These are phyloP conservation scores for Hirtodrosophila cameraria DNA, from an alignment of 2,888 invertebrate species.

Conservation along the genomic window DNA sequence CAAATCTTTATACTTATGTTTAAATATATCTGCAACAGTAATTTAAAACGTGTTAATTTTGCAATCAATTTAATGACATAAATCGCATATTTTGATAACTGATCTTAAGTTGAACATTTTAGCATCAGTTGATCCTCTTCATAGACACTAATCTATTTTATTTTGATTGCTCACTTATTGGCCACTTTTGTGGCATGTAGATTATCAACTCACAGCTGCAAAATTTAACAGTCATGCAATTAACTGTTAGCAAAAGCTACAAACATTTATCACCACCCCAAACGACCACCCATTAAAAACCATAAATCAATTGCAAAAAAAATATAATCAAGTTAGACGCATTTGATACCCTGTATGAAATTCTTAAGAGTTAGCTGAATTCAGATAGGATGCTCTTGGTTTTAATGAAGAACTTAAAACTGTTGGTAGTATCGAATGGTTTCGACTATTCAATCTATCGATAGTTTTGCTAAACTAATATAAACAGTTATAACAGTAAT, in stretches of 20 bases:
- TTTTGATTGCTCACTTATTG: conserved; percentile 13
- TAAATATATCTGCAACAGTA: too few species aligned
- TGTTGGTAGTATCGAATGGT: too few species aligned
- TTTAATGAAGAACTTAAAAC: too few species aligned
- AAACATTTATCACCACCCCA: conserved; percentile 57
- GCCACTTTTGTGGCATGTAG: background rate
- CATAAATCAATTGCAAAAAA: conserved; percentile 39
- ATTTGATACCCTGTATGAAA: conserved; percentile 23
- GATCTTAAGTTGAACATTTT: background rate
- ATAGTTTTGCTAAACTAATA: too few species aligned
- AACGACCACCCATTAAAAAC: conserved; percentile 64
- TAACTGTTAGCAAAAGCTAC: conserved; percentile 40
- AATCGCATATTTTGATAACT: background rate
- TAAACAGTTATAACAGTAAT: too few species aligned
- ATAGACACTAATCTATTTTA: background rate
- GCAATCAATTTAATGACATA: too few species aligned
- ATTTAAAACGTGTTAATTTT: too few species aligned
- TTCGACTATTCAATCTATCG: too few species aligned
- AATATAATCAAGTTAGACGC: background rate
- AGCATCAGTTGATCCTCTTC: background rate
- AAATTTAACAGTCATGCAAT: conserved; percentile 42
- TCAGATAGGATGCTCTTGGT: too few species aligned
- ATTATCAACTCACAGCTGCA: conserved; percentile 13
- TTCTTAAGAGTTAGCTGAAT: too few species aligned
- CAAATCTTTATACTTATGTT: too few species aligned